Percentiles rank a stretch among this genome's conserved stretches.
Conservation (phyloP, 2,888 invertebrate species). For the Leucoma salicis region DNA sequence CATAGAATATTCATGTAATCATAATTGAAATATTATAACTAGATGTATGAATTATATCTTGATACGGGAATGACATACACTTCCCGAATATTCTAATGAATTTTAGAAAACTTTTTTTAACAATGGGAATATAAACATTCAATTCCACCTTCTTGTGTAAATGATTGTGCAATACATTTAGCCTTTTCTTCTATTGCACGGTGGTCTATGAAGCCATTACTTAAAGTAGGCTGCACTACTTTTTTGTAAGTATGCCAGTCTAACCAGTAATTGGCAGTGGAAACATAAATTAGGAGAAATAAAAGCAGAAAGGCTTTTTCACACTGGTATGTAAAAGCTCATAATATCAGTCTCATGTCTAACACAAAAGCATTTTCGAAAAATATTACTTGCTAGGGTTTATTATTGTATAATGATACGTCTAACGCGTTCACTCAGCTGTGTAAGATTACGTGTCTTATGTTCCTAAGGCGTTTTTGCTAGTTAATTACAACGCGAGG, state of each 20-base stretch:
- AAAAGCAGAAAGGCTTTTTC: constrained; percentile 19
- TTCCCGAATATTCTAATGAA: too few relatives aligned
- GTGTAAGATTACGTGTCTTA: constrained; percentile 39
- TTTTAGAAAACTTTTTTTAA: too few relatives aligned
- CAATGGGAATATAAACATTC: too few relatives aligned
- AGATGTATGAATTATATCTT: too few relatives aligned
- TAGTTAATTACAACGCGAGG: constrained; percentile 50
- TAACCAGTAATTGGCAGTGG: constrained; percentile 11
- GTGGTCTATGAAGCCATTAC: too few relatives aligned
- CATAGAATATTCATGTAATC: too few relatives aligned
- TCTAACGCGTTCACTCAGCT: constrained; percentile 37
- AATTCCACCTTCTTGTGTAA: too few relatives aligned
- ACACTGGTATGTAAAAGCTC: constrained; percentile 28
- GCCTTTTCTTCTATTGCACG: too few relatives aligned
- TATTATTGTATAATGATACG: constrained; percentile 46
- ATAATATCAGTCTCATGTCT: constrained; percentile 39
- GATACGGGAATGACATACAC: too few relatives aligned
- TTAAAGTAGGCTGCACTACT: not conserved
- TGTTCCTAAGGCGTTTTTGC: constrained; percentile 37
- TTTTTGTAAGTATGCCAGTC: constrained; percentile 7
- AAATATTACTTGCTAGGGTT: constrained; percentile 16
- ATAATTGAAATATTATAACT: too few relatives aligned
- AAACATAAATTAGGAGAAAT: constrained; percentile 15
- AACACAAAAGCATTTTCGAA: constrained; percentile 32
- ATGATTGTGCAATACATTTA: too few relatives aligned